Evolutionary conservation across 2,113 vertebrate genomes (phyloP), one percentile per base, ranked within the genome.

Genomic region (Paedocypris sp.): DNA sequence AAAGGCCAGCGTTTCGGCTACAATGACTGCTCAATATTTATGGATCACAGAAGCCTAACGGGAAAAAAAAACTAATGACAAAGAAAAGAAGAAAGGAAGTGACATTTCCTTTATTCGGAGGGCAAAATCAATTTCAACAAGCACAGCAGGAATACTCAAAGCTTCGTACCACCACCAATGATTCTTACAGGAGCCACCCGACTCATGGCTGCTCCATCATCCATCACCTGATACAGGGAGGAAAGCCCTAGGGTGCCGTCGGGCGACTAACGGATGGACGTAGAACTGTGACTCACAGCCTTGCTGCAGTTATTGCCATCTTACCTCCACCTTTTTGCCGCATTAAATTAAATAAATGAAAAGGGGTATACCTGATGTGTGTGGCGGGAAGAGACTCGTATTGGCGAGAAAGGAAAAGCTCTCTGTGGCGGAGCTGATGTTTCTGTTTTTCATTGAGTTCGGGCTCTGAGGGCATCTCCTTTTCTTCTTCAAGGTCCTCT

Each of bases 401-500:
- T 26, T 98, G 94, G 28, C 94, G 90, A 2, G 94, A 98, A 61
- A 98, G 81, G 74, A 98, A 98, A 65, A 98, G 91, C 60, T 98
- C 94, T 79, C 94, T 86, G 74, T 98, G 94, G 64, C 94, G 91
- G 75, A 98, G 75, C 73, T 98, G 94, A 80, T 98, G 94, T 74
- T 94, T 96, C 85, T 98, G 94, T 83, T 97, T 98, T 76, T 98
- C 94, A 60, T 87, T 91, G 68, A 96, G 79, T n/a, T 98, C 94
- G 20, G 87, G 74, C 68, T 94, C 91, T 71, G 85, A 67, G 15
- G 90, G 87, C 57, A 62, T 89, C 82, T 93, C 92, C 78, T 88
- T 93, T 78, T 98, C 94, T 78, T 98, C 94, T 73, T 98, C 93
- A 82, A 97, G 82, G 83, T 96, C 94, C 85, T 93, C 94, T 98